These are phyloP conservation scores for Campoplex nolae DNA, from an alignment of 2,888 invertebrate species.

Conservation along the genomic window DNA sequence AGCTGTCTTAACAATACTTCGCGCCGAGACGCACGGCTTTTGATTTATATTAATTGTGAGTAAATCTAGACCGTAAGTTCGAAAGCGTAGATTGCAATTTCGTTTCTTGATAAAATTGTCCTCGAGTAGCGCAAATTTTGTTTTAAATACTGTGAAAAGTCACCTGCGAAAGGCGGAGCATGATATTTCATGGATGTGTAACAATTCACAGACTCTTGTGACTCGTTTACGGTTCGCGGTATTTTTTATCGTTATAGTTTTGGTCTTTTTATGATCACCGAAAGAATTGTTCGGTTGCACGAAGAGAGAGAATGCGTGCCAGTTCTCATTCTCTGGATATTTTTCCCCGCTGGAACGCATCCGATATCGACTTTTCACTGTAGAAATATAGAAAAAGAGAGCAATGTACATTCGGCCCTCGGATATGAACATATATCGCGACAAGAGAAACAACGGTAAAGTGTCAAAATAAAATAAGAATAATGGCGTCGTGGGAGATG, in stretches of 20 bases:
- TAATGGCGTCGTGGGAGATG: conserved; percentile 18
- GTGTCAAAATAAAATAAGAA: conserved; percentile 14
- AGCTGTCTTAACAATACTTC: too few relatives aligned
- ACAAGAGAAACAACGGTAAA: conserved; percentile 2
- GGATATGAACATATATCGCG: background rate
- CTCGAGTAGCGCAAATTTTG: background rate
- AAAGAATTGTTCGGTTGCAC: conserved; percentile 8
- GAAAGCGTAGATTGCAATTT: too few relatives aligned
- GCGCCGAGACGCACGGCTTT: too few relatives aligned
- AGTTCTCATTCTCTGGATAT: conserved; percentile 24
- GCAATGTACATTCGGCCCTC: background rate
- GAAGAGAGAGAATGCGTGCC: conserved; percentile 12
- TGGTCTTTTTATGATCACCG: conserved; percentile 31
- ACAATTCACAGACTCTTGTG: background rate
- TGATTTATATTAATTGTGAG: too few relatives aligned
- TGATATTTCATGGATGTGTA: background rate
- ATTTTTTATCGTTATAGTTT: background rate
- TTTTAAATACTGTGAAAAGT: background rate
- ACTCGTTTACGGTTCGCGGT: background rate
- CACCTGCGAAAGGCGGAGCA: background rate
- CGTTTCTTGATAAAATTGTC: background rate
- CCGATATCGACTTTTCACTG: conserved; percentile 54
- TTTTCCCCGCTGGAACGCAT: conserved; percentile 19
- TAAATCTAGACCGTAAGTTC: too few relatives aligned
- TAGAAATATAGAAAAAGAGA: conserved; percentile 27